Base-by-base conservation (phyloP, 2,113 vertebrate species). In the Rhynchomys soricoides region DNA sequence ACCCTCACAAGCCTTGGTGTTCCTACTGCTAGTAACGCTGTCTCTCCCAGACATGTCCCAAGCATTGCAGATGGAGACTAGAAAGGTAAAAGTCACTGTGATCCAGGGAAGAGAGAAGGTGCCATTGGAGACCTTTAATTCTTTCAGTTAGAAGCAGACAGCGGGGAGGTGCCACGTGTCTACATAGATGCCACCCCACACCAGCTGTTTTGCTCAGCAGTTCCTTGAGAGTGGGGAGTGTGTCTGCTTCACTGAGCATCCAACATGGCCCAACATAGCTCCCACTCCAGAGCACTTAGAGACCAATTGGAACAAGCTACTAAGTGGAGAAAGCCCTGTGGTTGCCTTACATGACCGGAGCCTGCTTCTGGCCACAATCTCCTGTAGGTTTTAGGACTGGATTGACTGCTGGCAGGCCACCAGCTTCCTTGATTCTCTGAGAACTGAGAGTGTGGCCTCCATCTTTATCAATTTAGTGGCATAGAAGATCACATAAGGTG, bases 1-100 rank as follows among this genome's bases (percentile, higher is more conserved):
- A 86, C 50, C 37, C 0, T 48, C 45, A 29, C 34, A n/a, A 11
- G 13, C n/a, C 1, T 0, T 43, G 55, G 55, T 57, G 45, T 40
- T 43, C 21, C 1, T 4, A 9, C 79, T 1, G 0, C 6, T 11
- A 19, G 26, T 6, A 31, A 12, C 6, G 1, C 78, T 19, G 1
- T 45, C 40, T 86, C 59, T 73, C 29, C 59, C 3, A 0, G 43
- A 40, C 62, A 83, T 45, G 55, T 57, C 3, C 11, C 48, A 29
- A 24, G 55, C 40, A 37, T 64, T 59, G 37, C 91, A 40, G 45
- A 24, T 43, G 55, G 55, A 31, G 64, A 45, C 79, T 26, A 68
- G 66, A 52, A 48, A 81, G 55, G 37, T 48, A 5, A 43, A 93
- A 62, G 22, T 77, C 31, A 75, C 12, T 24, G 55, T 4, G 24